phyloP scores from a whole-genome alignment of 2,113 vertebrate genomes.

The Donacobius atricapilla region DNA sequence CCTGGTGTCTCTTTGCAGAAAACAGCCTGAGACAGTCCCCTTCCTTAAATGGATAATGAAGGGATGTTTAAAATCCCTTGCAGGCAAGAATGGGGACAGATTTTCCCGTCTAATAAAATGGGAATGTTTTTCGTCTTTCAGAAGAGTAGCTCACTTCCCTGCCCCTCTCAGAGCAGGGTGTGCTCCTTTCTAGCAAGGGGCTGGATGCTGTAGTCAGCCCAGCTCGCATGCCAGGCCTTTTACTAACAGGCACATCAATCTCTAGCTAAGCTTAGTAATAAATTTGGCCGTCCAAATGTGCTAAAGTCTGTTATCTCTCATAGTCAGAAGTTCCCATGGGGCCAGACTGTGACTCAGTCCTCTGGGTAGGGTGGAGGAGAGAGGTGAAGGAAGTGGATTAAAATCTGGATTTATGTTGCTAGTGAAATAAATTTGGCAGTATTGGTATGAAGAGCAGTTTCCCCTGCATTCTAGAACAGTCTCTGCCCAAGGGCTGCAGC shows the following conservation, averaged over 20 bases:
- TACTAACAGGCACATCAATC: constrained; percentile 5
- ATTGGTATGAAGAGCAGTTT: neutral
- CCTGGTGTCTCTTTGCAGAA: neutral
- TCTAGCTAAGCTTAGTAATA: constrained; percentile 4
- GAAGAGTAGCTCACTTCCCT: neutral
- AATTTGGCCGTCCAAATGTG: constrained; percentile 4
- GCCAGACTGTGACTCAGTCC: constrained; percentile 39
- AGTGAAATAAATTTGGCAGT: constrained; percentile 25
- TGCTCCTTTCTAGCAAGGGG: neutral
- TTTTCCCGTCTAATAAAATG: neutral
- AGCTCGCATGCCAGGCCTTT: neutral
- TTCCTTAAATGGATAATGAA: neutral
- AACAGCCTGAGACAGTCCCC: neutral
- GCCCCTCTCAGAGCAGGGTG: neutral
- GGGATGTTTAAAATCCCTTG: neutral
- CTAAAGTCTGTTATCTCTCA: constrained; percentile 41
- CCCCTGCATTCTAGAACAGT: neutral
- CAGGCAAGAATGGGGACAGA: neutral
- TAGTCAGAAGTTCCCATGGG: constrained; percentile 26
- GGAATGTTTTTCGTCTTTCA: neutral
- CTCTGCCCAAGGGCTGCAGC: neutral
- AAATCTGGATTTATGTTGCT: constrained; percentile 30
- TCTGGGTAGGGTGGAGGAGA: constrained; percentile 41
- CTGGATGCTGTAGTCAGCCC: neutral
- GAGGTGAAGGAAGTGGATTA: constrained; percentile 52